Conservation (phyloP, 2,797 vertebrate genomes). For the Lycodopsis pacificus region DNA sequence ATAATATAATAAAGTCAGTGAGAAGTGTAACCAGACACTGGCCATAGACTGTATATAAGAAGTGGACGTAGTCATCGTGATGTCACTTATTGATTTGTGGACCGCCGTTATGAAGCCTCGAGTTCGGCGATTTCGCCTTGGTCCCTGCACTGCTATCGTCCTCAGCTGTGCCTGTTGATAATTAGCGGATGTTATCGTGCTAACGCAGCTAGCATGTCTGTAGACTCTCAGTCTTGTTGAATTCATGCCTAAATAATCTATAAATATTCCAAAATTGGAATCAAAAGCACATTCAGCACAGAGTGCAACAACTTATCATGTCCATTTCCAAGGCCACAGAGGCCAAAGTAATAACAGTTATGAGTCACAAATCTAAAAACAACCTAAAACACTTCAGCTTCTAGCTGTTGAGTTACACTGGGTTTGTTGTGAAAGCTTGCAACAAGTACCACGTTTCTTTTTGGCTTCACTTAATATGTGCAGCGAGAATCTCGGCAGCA, state of each 20-base stretch:
- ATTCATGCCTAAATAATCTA: background rate
- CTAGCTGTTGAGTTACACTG: background rate
- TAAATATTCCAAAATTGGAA: background rate
- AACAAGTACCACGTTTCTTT: background rate
- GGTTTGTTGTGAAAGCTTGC: background rate
- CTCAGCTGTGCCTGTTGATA: too few relatives aligned
- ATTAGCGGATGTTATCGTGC: too few relatives aligned
- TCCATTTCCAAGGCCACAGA: slow-evolving; percentile 6
- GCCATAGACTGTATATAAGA: too few relatives aligned
- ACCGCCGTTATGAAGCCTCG: too few relatives aligned
- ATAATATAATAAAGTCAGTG: too few relatives aligned
- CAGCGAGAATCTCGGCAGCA: background rate
- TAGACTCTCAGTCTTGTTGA: background rate
- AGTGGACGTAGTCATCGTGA: too few relatives aligned
- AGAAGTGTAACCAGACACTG: too few relatives aligned
- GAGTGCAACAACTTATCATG: background rate
- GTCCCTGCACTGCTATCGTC: too few relatives aligned
- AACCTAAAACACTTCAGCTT: background rate
- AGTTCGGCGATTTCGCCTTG: too few relatives aligned
- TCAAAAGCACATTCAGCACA: slow-evolving; percentile 1
- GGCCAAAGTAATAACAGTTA: background rate
- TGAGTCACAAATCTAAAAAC: too few relatives aligned
- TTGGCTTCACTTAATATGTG: background rate
- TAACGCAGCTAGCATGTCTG: too few relatives aligned
- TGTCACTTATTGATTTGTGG: too few relatives aligned